Percentiles rank a stretch among this genome's conserved stretches.
Evolutionary conservation across 2,888 invertebrate genomes (phyloP).

Genomic region (Zaprionus lineosus): DNA sequence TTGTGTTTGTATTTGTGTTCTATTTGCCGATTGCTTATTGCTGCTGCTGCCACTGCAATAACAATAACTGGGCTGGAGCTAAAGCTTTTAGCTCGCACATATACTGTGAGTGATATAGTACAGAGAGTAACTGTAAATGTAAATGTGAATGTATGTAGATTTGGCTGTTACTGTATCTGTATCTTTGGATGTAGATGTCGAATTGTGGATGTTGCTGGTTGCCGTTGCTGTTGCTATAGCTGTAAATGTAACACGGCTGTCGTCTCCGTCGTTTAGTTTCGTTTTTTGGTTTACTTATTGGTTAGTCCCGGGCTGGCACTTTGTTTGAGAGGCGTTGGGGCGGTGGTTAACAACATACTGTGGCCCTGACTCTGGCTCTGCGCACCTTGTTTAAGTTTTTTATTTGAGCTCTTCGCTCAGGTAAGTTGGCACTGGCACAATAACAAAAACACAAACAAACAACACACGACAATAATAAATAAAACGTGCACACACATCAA

Average conservation of each 20-base stretch:
- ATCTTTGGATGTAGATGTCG: slow-evolving; percentile 15
- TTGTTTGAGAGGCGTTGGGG: slow-evolving; percentile 28
- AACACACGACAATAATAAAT: slow-evolving; percentile 60
- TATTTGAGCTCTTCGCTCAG: slow-evolving; percentile 48
- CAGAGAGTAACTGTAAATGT: not conserved
- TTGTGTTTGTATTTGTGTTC: not conserved
- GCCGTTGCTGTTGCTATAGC: slow-evolving; percentile 25
- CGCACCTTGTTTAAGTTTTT: slow-evolving; percentile 67
- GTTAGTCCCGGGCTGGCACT: slow-evolving; percentile 41
- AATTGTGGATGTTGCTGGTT: not conserved
- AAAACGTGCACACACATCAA: slow-evolving; percentile 61
- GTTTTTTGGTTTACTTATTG: slow-evolving; percentile 45
- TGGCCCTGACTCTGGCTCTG: slow-evolving; percentile 32
- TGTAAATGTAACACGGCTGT: slow-evolving; percentile 7
- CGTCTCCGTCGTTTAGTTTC: slow-evolving; percentile 19
- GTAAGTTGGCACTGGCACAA: slow-evolving; percentile 55
- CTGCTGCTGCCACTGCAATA: slow-evolving; percentile 15
- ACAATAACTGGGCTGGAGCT: slow-evolving; percentile 21
- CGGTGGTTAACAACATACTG: slow-evolving; percentile 47
- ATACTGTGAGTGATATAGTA: slow-evolving; percentile 28
- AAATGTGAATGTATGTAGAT: not conserved
- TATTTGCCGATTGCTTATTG: slow-evolving; percentile 14
- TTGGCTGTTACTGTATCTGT: slow-evolving; percentile 17
- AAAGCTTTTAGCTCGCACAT: slow-evolving; percentile 29
- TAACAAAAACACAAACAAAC: slow-evolving; percentile 44